Evolutionary conservation across 1,140 invertebrate species (phyloP).

Genomic region (Platyscapa corneri): DNA sequence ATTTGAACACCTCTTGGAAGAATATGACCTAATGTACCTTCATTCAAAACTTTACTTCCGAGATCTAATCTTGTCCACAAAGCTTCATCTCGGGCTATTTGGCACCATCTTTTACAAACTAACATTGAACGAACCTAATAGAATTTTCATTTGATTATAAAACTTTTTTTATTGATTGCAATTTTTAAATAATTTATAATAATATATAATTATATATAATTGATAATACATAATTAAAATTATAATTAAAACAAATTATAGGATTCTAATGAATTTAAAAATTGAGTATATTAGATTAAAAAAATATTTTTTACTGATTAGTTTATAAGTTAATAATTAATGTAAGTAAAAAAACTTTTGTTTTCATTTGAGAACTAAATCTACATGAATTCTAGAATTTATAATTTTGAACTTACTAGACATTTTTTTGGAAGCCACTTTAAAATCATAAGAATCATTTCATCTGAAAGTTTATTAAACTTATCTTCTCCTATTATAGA

Average conservation of each 20-base stretch:
- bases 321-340: no score
- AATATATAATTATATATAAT: background rate
- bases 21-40: conserved; percentile 81
- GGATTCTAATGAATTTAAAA: background rate
- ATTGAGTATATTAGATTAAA: background rate
- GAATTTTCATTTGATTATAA: background rate
- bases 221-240: no score
- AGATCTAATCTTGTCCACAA: conserved; percentile 90
- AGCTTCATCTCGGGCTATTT: conserved; percentile 85
- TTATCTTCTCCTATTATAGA: conserved; percentile 72
- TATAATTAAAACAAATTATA: no score
- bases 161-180: background rate
- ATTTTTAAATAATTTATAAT: background rate
- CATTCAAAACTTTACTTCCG: conserved; percentile 79
- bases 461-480: conserved; percentile 84
- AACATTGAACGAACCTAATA: conserved; percentile 69
- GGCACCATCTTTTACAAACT: conserved; percentile 80
- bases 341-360: no score
- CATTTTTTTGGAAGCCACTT: conserved; percentile 86
- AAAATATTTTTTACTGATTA: no score
- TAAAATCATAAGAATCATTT: conserved; percentile 88
- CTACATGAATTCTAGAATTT: background rate
- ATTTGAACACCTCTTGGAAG: conserved; percentile 83
- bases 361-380: no score
- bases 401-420: conserved; percentile 74